These are phyloP conservation scores for Tragelaphus imberbis DNA, from an alignment of 2,113 vertebrate genomes.

Conservation along the genomic window DNA sequence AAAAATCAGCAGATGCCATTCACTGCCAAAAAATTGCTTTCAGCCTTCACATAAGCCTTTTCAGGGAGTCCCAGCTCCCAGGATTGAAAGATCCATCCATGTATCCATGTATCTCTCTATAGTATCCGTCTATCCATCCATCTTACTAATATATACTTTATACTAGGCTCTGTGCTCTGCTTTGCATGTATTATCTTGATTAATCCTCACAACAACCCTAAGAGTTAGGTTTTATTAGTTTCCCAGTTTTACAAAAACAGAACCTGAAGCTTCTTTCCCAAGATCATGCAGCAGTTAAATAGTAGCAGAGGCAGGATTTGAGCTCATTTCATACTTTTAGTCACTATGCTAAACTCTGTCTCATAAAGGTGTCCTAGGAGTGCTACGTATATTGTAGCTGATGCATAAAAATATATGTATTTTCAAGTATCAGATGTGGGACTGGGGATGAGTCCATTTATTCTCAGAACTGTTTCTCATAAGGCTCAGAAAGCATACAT, in stretches of 20 bases:
- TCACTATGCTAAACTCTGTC: neutral
- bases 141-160: neutral
- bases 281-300: neutral
- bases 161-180: neutral
- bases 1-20: slow-evolving; percentile 14
- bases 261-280: neutral
- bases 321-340: neutral
- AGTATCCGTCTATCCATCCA: neutral
- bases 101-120: neutral
- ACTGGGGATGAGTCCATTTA: neutral
- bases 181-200: neutral
- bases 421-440: neutral
- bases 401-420: neutral
- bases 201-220: neutral
- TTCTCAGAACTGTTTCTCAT: slow-evolving; percentile 10
- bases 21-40: neutral
- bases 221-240: slow-evolving; percentile 7
- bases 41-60: neutral
- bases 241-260: neutral
- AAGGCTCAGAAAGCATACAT: neutral
- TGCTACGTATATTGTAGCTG: neutral
- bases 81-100: neutral
- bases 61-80: neutral
- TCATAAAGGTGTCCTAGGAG: neutral
- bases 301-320: neutral